Evolutionary conservation across 2,113 vertebrate species (phyloP), one percentile per base, ranked within the genome.

Genomic region (Podarcis muralis): DNA sequence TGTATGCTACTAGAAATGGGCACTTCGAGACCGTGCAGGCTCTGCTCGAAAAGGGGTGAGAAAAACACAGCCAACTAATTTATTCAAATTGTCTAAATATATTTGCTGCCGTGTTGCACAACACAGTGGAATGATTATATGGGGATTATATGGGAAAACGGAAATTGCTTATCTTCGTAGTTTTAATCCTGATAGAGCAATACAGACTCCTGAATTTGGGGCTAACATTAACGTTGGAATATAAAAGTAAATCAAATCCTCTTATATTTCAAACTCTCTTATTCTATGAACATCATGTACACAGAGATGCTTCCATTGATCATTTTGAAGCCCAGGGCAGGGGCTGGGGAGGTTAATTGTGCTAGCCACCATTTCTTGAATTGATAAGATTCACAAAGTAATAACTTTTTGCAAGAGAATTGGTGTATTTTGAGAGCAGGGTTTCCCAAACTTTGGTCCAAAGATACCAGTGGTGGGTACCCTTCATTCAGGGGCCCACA

Each of bases 1-100:
- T 99, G 98, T 95, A 98, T 35, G 98, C 96, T 1, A 97, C 98
- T 11, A 97, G 98, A 74, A 98, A 99, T 30, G 98, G 99, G 32
- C 98, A 99, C 89, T 88, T 92, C 6, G 87, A 95, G 0, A 90
- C 96, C 79, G 97, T 96, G 80, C 95, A 96, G 37, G 66, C 93
- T 86, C 97, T 99, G 77, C 96, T 99, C 89, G 95, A 97, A 9
- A 95, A 96, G 85, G 97, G 98, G 98, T 99, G 97, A 96, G 94
- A 25, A 65, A 74, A 80, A 79, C 25, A 80, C 13, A 2, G 20
- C 30, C 15, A 59, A 37, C n/a, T 32, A 76, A 75, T 89, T 86
- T 25, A 40, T 85, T 82, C 30, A 72, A 40, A 25, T 65, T 43
- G 8, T 75, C 30, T 74, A 62, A 62, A 81, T 18, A 18, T 9